Percentiles rank a stretch among this genome's conserved stretches.
Conservation (phyloP, 2,797 vertebrate genomes). For the Argentina silus region DNA sequence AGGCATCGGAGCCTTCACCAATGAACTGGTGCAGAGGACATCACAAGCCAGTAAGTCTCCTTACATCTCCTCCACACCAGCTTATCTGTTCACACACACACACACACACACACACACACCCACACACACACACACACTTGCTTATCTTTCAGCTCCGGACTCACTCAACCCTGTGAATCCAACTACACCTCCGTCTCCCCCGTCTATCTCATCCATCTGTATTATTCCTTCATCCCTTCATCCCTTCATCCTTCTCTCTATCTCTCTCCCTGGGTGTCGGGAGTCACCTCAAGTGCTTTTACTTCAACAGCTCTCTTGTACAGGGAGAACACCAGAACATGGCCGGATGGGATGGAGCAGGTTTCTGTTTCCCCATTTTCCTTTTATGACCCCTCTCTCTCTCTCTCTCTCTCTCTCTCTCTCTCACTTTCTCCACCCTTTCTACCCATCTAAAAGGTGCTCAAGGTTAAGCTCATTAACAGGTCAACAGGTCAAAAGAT, state of each 20-base stretch:
- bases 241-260: conserved; percentile 54
- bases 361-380: not conserved
- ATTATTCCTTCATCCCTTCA: not conserved
- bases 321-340: not conserved
- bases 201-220: conserved; percentile 27
- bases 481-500: conserved; percentile 47
- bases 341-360: not conserved
- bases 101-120: conserved; percentile 5
- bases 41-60: conserved; percentile 97
- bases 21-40: conserved; percentile 91
- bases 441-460: conserved; percentile 44
- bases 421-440: too few species aligned
- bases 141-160: conserved; percentile 41
- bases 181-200: conserved; percentile 31
- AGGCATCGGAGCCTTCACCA: conserved; percentile 95
- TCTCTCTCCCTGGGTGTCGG: conserved; percentile 33
- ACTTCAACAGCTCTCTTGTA: too few species aligned
- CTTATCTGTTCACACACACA: conserved; percentile 19
- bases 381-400: conserved; percentile 42
- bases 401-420: conserved; percentile 40
- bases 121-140: conserved; percentile 1
- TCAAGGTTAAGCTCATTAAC: conserved; percentile 56
- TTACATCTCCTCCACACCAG: conserved; percentile 21
- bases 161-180: conserved; percentile 38
- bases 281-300: conserved; percentile 16